Base-by-base conservation (phyloP, 2,113 vertebrate genomes). In the Pelmatolapia mariae region DNA sequence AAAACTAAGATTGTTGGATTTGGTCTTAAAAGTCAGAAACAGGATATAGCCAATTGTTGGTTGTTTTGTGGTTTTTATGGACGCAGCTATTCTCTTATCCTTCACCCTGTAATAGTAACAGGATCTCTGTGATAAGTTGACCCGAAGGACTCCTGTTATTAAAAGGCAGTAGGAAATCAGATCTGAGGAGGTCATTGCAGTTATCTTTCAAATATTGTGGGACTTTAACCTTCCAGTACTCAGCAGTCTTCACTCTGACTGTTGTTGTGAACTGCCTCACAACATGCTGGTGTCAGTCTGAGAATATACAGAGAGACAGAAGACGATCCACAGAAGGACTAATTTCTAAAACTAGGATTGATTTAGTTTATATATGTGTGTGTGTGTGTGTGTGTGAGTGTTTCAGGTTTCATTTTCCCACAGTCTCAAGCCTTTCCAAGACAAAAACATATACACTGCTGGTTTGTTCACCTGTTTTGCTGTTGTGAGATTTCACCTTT, bases 401-500 rank as follows among this genome's bases (percentile, higher is more conserved):
- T 53, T 10, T 53, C 47, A 53, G n/a, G 76, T 91, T 66, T 83
- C 22, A 76, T 33, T 56, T 86, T 84, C 45, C 45, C 78, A 85
- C 79, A 89, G 40, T 66, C 87, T 76, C 87, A 71, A 85, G 82
- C 9, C 80, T 83, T 68, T 5, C n/a, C 18, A 18, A 22, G 53
- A 54, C 24, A 61, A 31, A 57, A 84, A 66, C 50, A 79, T 45
- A 63, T 18, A 86, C 76, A 43, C 68, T 59, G 59, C 54, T 47
- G 61, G 29, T 50, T 66, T 40, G 40, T 73, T 82, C 86, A 82
- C 86, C 71, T 89, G 91, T 91, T 93, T 92, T 93, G 89, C 86
- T 93, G 86, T 63, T 86, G 80, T 91, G 86, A 87, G 82, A 19
- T 31, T 81, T 92, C 93, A 93, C 91, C 91, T 89, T 38, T 89